Evolutionary conservation across 1,140 invertebrate species (phyloP).

Genomic region (Pogonomyrmex californicus): DNA sequence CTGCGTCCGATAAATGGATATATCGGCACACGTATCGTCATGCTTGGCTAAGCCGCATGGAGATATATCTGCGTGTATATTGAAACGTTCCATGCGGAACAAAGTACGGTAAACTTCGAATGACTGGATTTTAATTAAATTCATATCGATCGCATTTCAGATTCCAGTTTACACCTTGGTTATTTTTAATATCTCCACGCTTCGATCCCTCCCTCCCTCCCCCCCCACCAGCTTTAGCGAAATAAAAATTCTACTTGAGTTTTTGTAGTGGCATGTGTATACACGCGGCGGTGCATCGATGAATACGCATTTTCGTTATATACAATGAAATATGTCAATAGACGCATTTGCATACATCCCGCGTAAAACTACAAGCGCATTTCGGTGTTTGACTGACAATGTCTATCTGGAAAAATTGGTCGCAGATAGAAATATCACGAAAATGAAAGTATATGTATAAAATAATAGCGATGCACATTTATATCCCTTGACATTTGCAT

Average conservation of each 20-base stretch:
- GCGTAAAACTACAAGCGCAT: not conserved
- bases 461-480: not conserved
- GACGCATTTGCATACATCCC: slow-evolving; percentile 18
- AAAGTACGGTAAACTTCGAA: slow-evolving; percentile 62
- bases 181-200: slow-evolving; percentile 71
- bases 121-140: slow-evolving; percentile 76
- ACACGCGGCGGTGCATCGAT: not conserved
- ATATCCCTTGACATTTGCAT: not conserved
- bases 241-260: not conserved
- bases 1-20: slow-evolving; percentile 67
- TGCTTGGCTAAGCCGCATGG: slow-evolving; percentile 36
- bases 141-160: slow-evolving; percentile 64
- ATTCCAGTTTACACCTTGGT: slow-evolving; percentile 64
- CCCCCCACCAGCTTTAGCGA: not conserved
- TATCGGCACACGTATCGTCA: slow-evolving; percentile 64
- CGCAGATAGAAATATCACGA: not conserved
- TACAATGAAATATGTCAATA: slow-evolving; percentile 6
- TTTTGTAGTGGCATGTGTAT: not conserved
- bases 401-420: not conserved
- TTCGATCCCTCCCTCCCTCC: not conserved
- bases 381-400: not conserved
- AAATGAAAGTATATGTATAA: slow-evolving; percentile 1
- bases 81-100: slow-evolving; percentile 51
- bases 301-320: not conserved
- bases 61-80: slow-evolving; percentile 54